phyloP scores from a whole-genome alignment of 1,140 invertebrate species.

The Lordiphosa collinella region DNA sequence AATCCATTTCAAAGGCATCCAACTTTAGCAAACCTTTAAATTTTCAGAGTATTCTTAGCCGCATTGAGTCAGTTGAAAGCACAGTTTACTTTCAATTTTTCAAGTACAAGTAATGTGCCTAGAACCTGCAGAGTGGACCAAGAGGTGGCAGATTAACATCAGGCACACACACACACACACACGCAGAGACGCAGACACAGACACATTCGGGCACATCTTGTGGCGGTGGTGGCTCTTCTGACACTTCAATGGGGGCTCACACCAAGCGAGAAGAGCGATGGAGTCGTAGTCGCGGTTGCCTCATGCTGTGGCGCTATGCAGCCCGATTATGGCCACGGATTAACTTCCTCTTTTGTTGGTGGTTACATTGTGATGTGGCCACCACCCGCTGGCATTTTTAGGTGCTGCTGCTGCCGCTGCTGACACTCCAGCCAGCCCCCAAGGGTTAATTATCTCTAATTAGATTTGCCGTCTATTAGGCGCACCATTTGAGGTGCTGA shows the following conservation, averaged over 20 bases:
- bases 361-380: conserved; percentile 37
- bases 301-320: conserved; percentile 77
- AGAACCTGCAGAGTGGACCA: conserved; percentile 16
- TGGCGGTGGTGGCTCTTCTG: conserved; percentile 48
- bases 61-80: not conserved
- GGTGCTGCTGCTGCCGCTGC: conserved; percentile 5
- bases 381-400: conserved; percentile 33
- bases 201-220: conserved; percentile 22
- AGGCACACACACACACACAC: conserved; percentile 23
- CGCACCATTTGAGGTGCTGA: conserved; percentile 11
- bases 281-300: conserved; percentile 31
- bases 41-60: too few species aligned
- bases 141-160: conserved; percentile 42
- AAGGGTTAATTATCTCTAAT: conserved; percentile 9
- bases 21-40: too few species aligned
- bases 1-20: too few species aligned
- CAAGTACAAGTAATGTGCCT: conserved; percentile 21
- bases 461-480: conserved; percentile 27
- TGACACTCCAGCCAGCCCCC: conserved; percentile 2
- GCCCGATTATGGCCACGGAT: conserved; percentile 66
- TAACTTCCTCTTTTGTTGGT: conserved; percentile 63
- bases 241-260: conserved; percentile 66
- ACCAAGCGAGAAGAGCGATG: conserved; percentile 8
- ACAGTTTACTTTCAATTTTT: conserved; percentile 11
- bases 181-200: conserved; percentile 24